Base-by-base conservation (phyloP, 2,113 vertebrate species). In the Vimba vimba region DNA sequence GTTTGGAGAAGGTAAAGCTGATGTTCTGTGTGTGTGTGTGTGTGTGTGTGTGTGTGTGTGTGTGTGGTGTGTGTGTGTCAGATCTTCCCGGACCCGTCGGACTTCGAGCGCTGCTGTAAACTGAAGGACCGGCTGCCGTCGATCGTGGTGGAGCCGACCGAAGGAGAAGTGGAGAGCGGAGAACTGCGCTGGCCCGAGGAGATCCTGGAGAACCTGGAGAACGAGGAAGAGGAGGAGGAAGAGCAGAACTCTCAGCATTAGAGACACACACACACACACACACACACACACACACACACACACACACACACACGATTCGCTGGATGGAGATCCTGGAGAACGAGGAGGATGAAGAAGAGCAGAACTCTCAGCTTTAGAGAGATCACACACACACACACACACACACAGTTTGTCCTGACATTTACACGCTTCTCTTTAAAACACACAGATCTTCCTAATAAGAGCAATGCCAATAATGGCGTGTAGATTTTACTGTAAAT, bases 181-280 rank as follows among this genome's bases (percentile, higher is more conserved):
- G 98, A 99, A 94, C 96, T 99, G 59, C 96, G 98, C 91, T 99
- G 98, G 98, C 98, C 98, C 0, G 97, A 99, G 82, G 98, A 99
- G 90, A 97, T 98, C 90, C 91, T 98, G 0, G 96, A 98, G 89
- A 97, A 96, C 79, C 96, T 97, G 64, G 94, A 93, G 50, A 91
- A 92, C 43, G 43, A 43, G 43, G 96, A 97, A 60, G 95, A 95
- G 0, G 96, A 96, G 0, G 91, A 97, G 60, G 95, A 95, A 0
- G 96, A 96, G 0, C 95, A 95, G 0, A 91, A 93, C 87, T 91
- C 91, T 2, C 92, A 94, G 91, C 91, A 92, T 68, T 95, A 94
- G 88, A 92, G 68, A 85, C 33, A 19, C 30, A 45, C n/a, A 19
- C 52, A 57, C 45, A 43, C 84, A 64, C 52, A 7, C 82, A 64